Percentiles rank a stretch among this genome's conserved stretches.
These are phyloP conservation scores for Ooceraea biroi DNA, from an alignment of 1,140 invertebrate genomes.

Conservation along the genomic window DNA sequence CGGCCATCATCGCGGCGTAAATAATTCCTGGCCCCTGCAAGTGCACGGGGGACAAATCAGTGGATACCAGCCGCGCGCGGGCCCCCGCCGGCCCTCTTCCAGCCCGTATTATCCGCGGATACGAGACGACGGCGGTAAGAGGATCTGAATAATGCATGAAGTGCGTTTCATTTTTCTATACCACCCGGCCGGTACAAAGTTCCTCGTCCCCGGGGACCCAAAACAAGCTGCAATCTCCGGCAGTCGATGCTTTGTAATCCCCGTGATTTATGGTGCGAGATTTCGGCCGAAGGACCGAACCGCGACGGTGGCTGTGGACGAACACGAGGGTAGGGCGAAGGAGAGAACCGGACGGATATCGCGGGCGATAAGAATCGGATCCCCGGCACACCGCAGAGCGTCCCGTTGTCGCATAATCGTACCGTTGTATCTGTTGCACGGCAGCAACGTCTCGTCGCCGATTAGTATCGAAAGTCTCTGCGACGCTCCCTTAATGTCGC, in stretches of 20 bases:
- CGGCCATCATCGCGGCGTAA: conserved; percentile 16
- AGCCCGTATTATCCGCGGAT: conserved; percentile 44
- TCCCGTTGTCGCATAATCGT: conserved; percentile 60
- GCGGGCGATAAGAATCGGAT: conserved; percentile 69
- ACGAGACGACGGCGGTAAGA: conserved; percentile 59
- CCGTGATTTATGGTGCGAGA: conserved; percentile 73
- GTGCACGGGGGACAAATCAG: conserved; percentile 69
- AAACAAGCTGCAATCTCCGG: conserved; percentile 76
- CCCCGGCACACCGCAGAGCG: conserved; percentile 30
- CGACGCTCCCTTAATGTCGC: conserved; percentile 18
- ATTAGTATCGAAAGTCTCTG: conserved; percentile 70
- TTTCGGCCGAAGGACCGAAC: conserved; percentile 55
- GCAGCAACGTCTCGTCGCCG: conserved; percentile 64
- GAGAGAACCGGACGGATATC: conserved; percentile 34
- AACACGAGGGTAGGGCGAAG: neutral
- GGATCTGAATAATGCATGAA: conserved; percentile 77
- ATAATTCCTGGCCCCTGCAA: conserved; percentile 33
- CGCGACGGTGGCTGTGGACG: neutral
- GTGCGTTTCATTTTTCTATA: conserved; percentile 74
- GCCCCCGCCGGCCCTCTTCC: conserved; percentile 1
- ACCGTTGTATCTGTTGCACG: conserved; percentile 54
- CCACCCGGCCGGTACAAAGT: conserved; percentile 63
- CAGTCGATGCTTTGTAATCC: conserved; percentile 74
- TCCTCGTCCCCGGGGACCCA: conserved; percentile 67
- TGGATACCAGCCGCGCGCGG: conserved; percentile 33